phyloP scores from a whole-genome alignment of 2,888 invertebrate genomes.

The Dyspetes luteomarginatus region DNA sequence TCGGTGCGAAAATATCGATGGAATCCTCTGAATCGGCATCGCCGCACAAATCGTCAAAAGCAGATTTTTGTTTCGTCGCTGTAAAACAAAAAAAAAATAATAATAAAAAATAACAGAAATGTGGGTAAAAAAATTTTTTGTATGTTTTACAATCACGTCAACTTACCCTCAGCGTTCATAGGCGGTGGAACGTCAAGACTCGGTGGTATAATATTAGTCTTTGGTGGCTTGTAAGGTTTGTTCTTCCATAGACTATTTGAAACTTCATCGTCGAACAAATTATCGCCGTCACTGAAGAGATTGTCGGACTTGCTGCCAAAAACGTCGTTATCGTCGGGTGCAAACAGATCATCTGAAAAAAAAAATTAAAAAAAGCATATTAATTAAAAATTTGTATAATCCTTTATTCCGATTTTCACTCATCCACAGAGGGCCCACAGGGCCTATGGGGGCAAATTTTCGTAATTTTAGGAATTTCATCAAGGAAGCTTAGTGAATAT shows the following conservation, averaged over 20 bases:
- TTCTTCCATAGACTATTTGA: constrained; percentile 75
- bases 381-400: too few relatives aligned
- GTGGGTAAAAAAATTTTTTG: neutral
- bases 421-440: too few relatives aligned
- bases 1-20: constrained; percentile 80
- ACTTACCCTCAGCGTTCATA: constrained; percentile 77
- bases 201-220: constrained; percentile 79
- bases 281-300: constrained; percentile 71
- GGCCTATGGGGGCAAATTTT: too few relatives aligned
- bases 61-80: constrained; percentile 80
- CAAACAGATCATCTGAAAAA: constrained; percentile 77
- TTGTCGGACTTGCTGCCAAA: constrained; percentile 74
- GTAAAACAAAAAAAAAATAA: constrained; percentile 46
- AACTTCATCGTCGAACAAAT: constrained; percentile 75
- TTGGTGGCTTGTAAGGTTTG: constrained; percentile 71
- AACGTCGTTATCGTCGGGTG: constrained; percentile 73
- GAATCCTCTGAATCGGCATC: constrained; percentile 81
- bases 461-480: too few relatives aligned
- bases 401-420: too few relatives aligned
- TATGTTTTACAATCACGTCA: neutral
- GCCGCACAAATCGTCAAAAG: constrained; percentile 81
- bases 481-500: too few relatives aligned
- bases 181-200: constrained; percentile 82
- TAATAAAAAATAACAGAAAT: neutral
- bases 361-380: neutral